These are phyloP conservation scores for Lysandra bellargus DNA, from an alignment of 2,888 invertebrate genomes.

Conservation along the genomic window DNA sequence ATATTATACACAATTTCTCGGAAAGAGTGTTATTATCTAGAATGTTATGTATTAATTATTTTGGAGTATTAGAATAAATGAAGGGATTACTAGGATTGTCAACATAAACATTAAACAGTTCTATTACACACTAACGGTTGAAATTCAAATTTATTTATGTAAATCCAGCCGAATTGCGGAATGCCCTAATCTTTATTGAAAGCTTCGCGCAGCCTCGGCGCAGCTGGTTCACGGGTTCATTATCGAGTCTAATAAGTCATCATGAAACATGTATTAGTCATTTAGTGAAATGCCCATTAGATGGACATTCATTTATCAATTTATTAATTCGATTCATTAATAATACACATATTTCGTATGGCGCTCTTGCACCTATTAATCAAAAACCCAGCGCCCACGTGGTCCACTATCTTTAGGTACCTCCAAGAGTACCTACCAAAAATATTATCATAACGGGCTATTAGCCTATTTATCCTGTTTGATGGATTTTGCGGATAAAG, in stretches of 20 bases:
- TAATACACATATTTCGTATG: too few relatives aligned
- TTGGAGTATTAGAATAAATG: background rate
- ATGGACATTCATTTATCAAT: background rate
- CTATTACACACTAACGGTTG: background rate
- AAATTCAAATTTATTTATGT: constrained; percentile 14
- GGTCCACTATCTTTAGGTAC: too few relatives aligned
- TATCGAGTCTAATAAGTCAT: constrained; percentile 17
- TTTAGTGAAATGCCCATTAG: background rate
- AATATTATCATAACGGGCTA: too few relatives aligned
- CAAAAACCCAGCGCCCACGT: too few relatives aligned
- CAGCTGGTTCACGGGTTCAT: background rate
- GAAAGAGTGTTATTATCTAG: background rate
- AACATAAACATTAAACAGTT: background rate
- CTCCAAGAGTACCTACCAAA: too few relatives aligned
- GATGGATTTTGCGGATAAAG: too few relatives aligned
- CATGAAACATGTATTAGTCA: background rate
- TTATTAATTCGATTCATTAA: too few relatives aligned
- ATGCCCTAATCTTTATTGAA: background rate
- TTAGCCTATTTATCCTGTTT: too few relatives aligned
- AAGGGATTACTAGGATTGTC: background rate
- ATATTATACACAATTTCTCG: background rate
- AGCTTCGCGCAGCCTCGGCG: background rate
- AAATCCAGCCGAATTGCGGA: background rate
- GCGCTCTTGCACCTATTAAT: too few relatives aligned
- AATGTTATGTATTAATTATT: background rate